Evolutionary conservation across 1,140 invertebrate genomes (phyloP).

Genomic region (Cephus cinctus): DNA sequence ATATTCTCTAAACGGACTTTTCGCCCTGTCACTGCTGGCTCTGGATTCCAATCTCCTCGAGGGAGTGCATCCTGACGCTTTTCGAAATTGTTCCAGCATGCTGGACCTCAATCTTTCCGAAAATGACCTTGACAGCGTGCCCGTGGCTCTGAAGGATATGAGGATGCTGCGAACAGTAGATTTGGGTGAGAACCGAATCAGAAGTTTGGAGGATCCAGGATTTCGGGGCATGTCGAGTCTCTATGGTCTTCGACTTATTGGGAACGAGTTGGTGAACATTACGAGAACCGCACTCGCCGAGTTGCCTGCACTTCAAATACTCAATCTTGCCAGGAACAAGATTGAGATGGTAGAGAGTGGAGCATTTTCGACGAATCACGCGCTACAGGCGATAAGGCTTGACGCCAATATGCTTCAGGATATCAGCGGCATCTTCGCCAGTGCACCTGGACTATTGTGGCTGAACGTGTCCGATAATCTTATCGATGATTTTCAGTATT

Average conservation of each 20-base stretch:
- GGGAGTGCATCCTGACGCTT: slow-evolving; percentile 73
- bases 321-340: slow-evolving; percentile 81
- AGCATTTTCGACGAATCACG: slow-evolving; percentile 71
- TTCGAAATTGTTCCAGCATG: slow-evolving; percentile 76
- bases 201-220: slow-evolving; percentile 72
- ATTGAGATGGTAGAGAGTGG: slow-evolving; percentile 73
- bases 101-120: slow-evolving; percentile 81
- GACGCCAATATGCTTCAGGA: slow-evolving; percentile 78
- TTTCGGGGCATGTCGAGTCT: slow-evolving; percentile 79
- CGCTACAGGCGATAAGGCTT: slow-evolving; percentile 76
- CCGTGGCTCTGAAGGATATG: slow-evolving; percentile 73
- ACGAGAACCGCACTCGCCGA: slow-evolving; percentile 70
- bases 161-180: slow-evolving; percentile 76
- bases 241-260: slow-evolving; percentile 75
- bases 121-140: slow-evolving; percentile 74
- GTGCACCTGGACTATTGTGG: slow-evolving; percentile 74
- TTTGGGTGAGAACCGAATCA: slow-evolving; percentile 78
- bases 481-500: slow-evolving; percentile 79
- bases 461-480: slow-evolving; percentile 83
- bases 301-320: slow-evolving; percentile 71
- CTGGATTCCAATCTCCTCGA: slow-evolving; percentile 77
- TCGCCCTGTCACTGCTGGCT: slow-evolving; percentile 75
- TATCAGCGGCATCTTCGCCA: slow-evolving; percentile 74
- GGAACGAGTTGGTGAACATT: slow-evolving; percentile 78
- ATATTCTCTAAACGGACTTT: slow-evolving; percentile 77